These are phyloP conservation scores for Triplophysa yarkandensis DNA, from an alignment of 2,797 vertebrate genomes.

Conservation along the genomic window DNA sequence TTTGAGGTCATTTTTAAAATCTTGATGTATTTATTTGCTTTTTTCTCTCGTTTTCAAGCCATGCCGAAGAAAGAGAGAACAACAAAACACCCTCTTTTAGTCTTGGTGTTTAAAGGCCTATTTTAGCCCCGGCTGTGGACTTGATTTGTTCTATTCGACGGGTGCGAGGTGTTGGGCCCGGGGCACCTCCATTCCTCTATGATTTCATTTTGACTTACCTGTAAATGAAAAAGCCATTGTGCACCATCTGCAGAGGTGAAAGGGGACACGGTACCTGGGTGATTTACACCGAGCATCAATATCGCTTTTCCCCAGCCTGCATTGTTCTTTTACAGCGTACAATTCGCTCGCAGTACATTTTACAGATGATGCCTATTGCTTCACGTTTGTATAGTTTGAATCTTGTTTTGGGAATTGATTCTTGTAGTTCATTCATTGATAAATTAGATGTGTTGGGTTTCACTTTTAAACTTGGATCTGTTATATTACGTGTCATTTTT, in stretches of 20 bases:
- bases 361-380: not conserved
- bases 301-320: constrained; percentile 14
- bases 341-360: constrained; percentile 1
- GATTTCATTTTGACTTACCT: constrained; percentile 51
- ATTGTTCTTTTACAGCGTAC: constrained; percentile 21
- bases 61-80: not conserved
- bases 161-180: constrained; percentile 8
- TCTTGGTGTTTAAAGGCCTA: constrained; percentile 27
- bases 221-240: constrained; percentile 44
- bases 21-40: constrained; percentile 17
- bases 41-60: constrained; percentile 9
- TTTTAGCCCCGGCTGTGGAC: not conserved
- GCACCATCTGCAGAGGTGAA: constrained; percentile 46
- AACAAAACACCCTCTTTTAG: not conserved
- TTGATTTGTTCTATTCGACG: constrained; percentile 43
- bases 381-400: constrained; percentile 12
- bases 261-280: constrained; percentile 12
- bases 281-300: constrained; percentile 48
- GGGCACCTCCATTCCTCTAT: constrained; percentile 31
- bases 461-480: constrained; percentile 1
- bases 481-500: constrained; percentile 17
- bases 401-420: not conserved
- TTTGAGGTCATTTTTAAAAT: constrained; percentile 5
- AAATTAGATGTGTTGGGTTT: constrained; percentile 22
- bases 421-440: constrained; percentile 1